Conservation (phyloP, 2,797 vertebrate species). For the Enteromius paludinosus region DNA sequence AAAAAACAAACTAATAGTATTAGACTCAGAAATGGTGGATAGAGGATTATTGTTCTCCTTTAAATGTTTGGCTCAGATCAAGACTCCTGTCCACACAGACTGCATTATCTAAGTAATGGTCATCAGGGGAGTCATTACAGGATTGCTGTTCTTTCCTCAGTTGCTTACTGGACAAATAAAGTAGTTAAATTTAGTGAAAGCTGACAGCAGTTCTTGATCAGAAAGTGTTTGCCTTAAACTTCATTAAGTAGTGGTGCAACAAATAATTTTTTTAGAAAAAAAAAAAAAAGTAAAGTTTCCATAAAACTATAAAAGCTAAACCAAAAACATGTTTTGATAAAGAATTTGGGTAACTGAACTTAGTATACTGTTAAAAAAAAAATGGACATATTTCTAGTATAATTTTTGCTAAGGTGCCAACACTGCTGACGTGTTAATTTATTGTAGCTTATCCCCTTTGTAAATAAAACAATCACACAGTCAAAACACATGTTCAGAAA, state of each 20-base stretch:
- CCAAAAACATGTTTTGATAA: background rate
- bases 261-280: background rate
- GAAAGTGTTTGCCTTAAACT: background rate
- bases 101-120: constrained; percentile 60
- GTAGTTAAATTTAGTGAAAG: constrained; percentile 19
- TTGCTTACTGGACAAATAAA: constrained; percentile 31
- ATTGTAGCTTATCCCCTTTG: background rate
- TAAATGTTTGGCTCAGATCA: constrained; percentile 68
- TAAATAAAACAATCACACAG: background rate
- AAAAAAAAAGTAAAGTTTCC: no score
- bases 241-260: background rate
- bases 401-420: background rate
- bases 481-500: background rate
- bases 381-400: background rate
- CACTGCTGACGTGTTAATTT: background rate
- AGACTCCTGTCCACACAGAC: constrained; percentile 60
- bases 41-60: constrained; percentile 66
- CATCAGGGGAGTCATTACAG: constrained; percentile 63
- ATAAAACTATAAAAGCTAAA: background rate
- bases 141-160: constrained; percentile 50
- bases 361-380: background rate
- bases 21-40: constrained; percentile 34
- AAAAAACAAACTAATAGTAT: background rate
- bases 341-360: background rate
- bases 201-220: background rate